These are phyloP conservation scores for Drosophila yakuba DNA, from an alignment of 1,140 invertebrate species.

Conservation along the genomic window DNA sequence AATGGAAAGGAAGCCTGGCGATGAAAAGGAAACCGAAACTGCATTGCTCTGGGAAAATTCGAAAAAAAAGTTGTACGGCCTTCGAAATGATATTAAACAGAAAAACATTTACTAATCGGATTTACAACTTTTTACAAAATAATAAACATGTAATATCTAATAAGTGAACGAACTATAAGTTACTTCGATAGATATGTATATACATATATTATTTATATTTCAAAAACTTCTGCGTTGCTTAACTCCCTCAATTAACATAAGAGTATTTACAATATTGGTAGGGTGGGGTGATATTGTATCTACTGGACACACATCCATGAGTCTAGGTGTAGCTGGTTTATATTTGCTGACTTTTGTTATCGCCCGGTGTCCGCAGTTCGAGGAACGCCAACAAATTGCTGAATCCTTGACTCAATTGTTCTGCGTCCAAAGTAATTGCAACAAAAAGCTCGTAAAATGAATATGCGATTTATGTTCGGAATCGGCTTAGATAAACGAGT, in stretches of 20 bases:
- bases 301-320: conserved; percentile 16
- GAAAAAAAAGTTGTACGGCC: too few relatives aligned
- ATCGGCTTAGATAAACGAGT: conserved; percentile 17
- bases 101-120: too few relatives aligned
- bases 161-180: too few relatives aligned
- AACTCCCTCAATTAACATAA: not conserved
- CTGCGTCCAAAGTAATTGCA: conserved; percentile 47
- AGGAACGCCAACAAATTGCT: conserved; percentile 66
- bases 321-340: conserved; percentile 23
- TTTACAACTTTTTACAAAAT: too few relatives aligned
- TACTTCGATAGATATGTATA: too few relatives aligned
- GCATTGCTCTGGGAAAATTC: conserved; percentile 23
- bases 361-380: conserved; percentile 17
- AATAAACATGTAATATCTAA: too few relatives aligned
- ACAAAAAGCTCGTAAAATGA: conserved; percentile 30
- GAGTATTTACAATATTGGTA: conserved; percentile 29
- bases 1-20: conserved; percentile 15
- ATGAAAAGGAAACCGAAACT: conserved; percentile 16
- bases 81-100: too few relatives aligned
- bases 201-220: too few relatives aligned
- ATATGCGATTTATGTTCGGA: conserved; percentile 63
- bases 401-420: conserved; percentile 74
- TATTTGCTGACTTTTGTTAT: conserved; percentile 57
- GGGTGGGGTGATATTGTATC: conserved; percentile 16
- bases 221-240: too few relatives aligned